Base-by-base conservation (phyloP, 2,113 vertebrate species). In the Melanocharis versteri region DNA sequence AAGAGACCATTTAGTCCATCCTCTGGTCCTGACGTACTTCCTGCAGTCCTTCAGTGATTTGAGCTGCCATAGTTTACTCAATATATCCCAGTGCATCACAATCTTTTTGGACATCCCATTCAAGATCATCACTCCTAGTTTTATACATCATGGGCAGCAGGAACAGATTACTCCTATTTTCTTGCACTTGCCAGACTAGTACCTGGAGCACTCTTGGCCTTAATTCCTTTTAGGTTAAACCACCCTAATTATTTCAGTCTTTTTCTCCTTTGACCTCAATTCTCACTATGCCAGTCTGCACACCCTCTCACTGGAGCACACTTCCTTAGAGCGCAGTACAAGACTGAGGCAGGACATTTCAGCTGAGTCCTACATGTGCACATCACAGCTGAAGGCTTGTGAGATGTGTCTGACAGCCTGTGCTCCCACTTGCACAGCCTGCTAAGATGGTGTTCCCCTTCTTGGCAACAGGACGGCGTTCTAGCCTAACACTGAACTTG, bases 401-500 rank as follows among this genome's bases (percentile, higher is more conserved):
- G 54, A 70, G 42, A 65, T 24, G 26, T 82, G 42, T 54, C 53
- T 88, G 50, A 50, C 9, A 28, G 73, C 22, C 53, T 48, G 13
- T 39, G 37, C 10, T 83, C 22, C 37, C 54, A 40, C 66, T 93
- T 61, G 42, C 33, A 77, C 47, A 83, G 33, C 20, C 42, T 62
- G 30, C 2, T 47, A 75, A 81, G 35, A 51, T 42, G 4, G 27
- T 48, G 15, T 10, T 68, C 58, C 20, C 31, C 64, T 77, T 62
- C 84, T 33, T 69, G 71, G 39, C 40, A 61, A 45, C 1, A 65
- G 37, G 70, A 83, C 0, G 0, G 70, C 0, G 0, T 83, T 80
- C 45, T 86, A 88, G 35, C 62, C 21, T 57, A 54, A 47, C n/a
- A 70, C 0, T 50, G 48, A 83, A 83, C 15, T 45, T 90, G 54